These are phyloP conservation scores for Pterostichus madidus DNA, from an alignment of 2,888 invertebrate genomes.

Conservation along the genomic window DNA sequence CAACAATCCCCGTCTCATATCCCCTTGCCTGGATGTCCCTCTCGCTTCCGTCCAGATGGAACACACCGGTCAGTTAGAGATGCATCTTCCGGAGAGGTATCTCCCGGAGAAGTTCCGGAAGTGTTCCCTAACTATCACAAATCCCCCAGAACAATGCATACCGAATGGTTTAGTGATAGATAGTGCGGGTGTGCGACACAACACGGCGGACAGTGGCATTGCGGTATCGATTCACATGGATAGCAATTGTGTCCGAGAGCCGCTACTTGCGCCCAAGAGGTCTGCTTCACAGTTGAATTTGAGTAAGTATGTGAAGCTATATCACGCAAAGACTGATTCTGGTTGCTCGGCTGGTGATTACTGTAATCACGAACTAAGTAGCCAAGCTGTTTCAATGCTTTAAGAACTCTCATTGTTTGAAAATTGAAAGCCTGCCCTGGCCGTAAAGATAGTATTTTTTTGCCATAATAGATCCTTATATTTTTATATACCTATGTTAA, in stretches of 20 bases:
- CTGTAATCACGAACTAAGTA: constrained; percentile 69
- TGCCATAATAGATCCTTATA: constrained; percentile 58
- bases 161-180: constrained; percentile 76
- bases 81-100: constrained; percentile 77
- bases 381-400: constrained; percentile 70
- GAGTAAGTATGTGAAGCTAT: constrained; percentile 72
- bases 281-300: constrained; percentile 70
- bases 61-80: constrained; percentile 81
- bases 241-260: constrained; percentile 73
- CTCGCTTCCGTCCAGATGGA: constrained; percentile 87
- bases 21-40: constrained; percentile 89
- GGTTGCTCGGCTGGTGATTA: constrained; percentile 69
- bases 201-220: constrained; percentile 69
- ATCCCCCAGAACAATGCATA: constrained; percentile 70
- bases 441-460: constrained; percentile 46
- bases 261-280: constrained; percentile 73
- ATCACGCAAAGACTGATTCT: constrained; percentile 69
- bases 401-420: constrained; percentile 63
- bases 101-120: constrained; percentile 75
- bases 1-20: constrained; percentile 86
- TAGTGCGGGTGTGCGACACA: constrained; percentile 69
- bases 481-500: constrained; percentile 62
- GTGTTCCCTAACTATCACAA: constrained; percentile 73
- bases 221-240: constrained; percentile 73
- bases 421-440: constrained; percentile 2